phyloP scores from a whole-genome alignment of 2,797 vertebrate genomes.

The Pseudochirops corinnae region DNA sequence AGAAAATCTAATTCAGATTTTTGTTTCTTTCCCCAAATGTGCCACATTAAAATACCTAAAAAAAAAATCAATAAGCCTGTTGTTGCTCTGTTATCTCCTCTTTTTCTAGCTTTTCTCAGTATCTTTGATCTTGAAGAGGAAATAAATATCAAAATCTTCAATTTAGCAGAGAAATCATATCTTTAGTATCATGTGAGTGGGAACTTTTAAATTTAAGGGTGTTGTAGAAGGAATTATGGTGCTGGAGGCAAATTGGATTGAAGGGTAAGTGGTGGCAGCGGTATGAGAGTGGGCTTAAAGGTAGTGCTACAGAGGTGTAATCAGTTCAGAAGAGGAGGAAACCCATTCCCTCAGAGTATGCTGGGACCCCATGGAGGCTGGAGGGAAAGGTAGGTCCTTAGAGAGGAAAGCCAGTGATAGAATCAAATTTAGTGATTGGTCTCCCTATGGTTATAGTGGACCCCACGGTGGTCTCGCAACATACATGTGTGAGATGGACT shows the following conservation, averaged over 20 bases:
- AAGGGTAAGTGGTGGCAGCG: neutral
- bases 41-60: neutral
- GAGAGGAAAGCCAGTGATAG: neutral
- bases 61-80: neutral
- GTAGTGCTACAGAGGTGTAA: no score
- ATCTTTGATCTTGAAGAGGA: neutral
- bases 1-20: neutral
- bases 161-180: neutral
- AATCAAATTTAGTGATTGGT: neutral
- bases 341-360: neutral
- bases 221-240: neutral
- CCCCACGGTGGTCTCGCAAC: neutral
- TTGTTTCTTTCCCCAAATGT: neutral
- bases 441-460: neutral
- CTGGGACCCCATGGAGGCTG: neutral
- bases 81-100: neutral
- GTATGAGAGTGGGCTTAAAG: neutral
- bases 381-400: neutral
- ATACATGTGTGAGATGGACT: neutral
- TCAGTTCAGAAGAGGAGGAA: neutral
- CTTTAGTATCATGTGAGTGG: neutral
- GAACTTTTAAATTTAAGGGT: neutral
- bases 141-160: neutral
- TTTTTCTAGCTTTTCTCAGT: constrained; percentile 1
- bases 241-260: neutral